phyloP scores from a whole-genome alignment of 2,113 vertebrate species.

The Benitochromis conjunctus region DNA sequence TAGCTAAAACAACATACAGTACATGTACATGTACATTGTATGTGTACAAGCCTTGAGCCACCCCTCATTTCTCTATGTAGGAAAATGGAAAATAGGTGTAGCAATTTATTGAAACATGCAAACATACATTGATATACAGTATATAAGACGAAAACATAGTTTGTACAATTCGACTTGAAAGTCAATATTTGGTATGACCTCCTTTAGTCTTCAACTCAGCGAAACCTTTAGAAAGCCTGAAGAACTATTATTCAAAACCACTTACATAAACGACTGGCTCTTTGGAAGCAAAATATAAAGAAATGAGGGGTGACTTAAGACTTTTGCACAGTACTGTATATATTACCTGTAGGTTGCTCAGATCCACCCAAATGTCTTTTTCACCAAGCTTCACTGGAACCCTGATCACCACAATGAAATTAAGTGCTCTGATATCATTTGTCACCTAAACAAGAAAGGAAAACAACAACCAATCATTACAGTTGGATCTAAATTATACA shows the following conservation, averaged over 20 bases:
- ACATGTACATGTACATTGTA: no score
- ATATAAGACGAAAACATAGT: neutral
- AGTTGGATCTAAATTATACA: neutral
- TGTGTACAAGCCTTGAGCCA: neutral
- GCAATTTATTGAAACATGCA: neutral
- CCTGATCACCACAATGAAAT: constrained; percentile 66
- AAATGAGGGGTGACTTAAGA: neutral
- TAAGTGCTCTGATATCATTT: constrained; percentile 63
- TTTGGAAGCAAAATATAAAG: neutral
- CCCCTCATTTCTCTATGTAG: neutral
- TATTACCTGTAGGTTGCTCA: neutral
- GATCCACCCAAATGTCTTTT: constrained; percentile 66
- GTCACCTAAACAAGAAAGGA: neutral
- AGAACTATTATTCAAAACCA: neutral
- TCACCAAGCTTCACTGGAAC: constrained; percentile 69
- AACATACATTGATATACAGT: neutral
- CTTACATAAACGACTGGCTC: neutral
- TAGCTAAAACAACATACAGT: constrained; percentile 39
- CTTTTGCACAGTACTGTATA: neutral
- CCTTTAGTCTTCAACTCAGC: neutral
- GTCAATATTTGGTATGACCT: neutral
- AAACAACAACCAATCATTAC: neutral
- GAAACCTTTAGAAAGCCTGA: neutral
- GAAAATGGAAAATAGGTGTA: no score
- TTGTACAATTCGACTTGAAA: neutral